Percentiles rank a stretch among this genome's conserved stretches.
Evolutionary conservation across 2,888 invertebrate species (phyloP).

Genomic region (Xanthia togata): DNA sequence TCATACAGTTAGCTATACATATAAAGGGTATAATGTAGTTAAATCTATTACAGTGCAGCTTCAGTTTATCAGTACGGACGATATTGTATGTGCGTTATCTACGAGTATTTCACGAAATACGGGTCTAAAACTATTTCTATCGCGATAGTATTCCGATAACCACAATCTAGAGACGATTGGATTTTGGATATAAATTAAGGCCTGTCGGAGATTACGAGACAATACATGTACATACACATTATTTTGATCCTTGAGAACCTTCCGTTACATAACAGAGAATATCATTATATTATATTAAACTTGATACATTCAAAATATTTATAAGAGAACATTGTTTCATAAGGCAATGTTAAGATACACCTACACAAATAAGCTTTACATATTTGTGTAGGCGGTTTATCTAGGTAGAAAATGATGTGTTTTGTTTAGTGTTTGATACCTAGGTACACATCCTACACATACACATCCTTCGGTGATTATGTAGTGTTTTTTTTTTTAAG

Average conservation of each 20-base stretch:
- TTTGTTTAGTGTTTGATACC: slow-evolving; percentile 11
- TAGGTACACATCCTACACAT: not conserved
- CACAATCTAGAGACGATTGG: not conserved
- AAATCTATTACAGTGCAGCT: not conserved
- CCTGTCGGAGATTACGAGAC: too few species aligned
- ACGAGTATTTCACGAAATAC: not conserved
- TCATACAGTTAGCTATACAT: too few species aligned
- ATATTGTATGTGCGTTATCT: not conserved
- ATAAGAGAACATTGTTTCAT: not conserved
- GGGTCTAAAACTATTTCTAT: not conserved
- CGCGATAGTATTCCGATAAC: not conserved
- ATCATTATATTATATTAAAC: not conserved
- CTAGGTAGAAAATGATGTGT: not conserved
- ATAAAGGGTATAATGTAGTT: too few species aligned
- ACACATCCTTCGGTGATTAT: slow-evolving; percentile 1
- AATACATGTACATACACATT: too few species aligned
- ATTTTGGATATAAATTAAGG: not conserved
- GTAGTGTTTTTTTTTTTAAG: not conserved
- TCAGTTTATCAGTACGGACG: not conserved
- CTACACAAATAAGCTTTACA: too few species aligned
- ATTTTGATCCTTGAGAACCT: too few species aligned
- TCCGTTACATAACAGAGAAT: not conserved
- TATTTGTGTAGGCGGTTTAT: not conserved
- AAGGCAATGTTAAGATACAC: not conserved
- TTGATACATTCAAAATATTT: not conserved